Conservation (phyloP, 1,140 invertebrate genomes). For the Phortica variegata region DNA sequence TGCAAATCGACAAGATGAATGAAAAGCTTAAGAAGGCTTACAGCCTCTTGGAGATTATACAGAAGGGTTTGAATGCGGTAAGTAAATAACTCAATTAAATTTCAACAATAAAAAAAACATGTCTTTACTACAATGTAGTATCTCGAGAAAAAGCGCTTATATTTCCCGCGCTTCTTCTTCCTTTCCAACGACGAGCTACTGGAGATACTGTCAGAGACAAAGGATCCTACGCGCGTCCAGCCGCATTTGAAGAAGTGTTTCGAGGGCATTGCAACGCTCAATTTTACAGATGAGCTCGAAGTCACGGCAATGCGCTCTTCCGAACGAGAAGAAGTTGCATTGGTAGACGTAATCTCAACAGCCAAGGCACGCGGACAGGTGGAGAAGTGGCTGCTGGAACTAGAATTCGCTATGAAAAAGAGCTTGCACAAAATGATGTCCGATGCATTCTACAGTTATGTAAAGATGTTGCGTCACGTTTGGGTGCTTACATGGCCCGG, state of each 20-base stretch:
- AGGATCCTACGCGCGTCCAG: conserved; percentile 94
- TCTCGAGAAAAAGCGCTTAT: conserved; percentile 92
- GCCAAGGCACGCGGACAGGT: conserved; percentile 89
- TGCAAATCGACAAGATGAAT: conserved; percentile 91
- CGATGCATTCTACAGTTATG: conserved; percentile 69
- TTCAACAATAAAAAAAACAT: neutral
- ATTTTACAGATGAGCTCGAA: conserved; percentile 84
- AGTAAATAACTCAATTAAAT: neutral
- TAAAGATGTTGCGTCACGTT: conserved; percentile 64
- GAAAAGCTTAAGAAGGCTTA: conserved; percentile 89
- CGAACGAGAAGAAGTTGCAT: conserved; percentile 77
- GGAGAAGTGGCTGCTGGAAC: conserved; percentile 93
- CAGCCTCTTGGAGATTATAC: conserved; percentile 82
- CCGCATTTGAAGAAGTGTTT: conserved; percentile 98
- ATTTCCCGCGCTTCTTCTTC: conserved; percentile 96
- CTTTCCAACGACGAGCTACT: conserved; percentile 94
- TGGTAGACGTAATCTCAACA: conserved; percentile 83
- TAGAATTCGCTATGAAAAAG: conserved; percentile 89
- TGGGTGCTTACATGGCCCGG: conserved; percentile 91
- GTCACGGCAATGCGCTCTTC: conserved; percentile 88
- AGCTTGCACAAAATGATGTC: conserved; percentile 75
- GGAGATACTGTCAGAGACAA: conserved; percentile 95
- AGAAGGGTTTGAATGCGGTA: conserved; percentile 81
- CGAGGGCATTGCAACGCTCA: conserved; percentile 84
- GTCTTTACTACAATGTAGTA: conserved; percentile 61